Evolutionary conservation across 2,113 vertebrate genomes (phyloP), one percentile per base, ranked within the genome.

Genomic region (Alethe diademata): DNA sequence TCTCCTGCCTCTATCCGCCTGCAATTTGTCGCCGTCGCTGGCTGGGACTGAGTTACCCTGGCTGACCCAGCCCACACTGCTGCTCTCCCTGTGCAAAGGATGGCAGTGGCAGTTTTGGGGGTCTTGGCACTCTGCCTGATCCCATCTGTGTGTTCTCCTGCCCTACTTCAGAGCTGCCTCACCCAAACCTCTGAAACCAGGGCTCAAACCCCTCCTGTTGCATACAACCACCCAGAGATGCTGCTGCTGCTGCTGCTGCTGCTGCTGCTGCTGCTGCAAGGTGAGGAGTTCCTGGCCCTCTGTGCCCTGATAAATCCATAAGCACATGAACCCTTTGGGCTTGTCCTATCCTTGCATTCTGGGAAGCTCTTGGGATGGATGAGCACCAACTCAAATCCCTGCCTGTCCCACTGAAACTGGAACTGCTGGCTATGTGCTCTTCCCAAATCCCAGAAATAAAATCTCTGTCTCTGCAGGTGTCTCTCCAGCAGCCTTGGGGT

Each of bases 241-340:
- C 5, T 78, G 48, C 38, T 42, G 19, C 42, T 69, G 43, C 43
- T 45, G 43, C 43, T 45, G 43, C 42, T 42, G 42, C 42, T 43
- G 40, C 40, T 58, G 36, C 5, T 78, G 48, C 38, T 42, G 70
- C 31, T 61, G 48, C 38, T 40, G 17, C 42, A 36, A 61, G 33
- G 43, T 19, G 67, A 28, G 42, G 25, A 29, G 33, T 10, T 79
- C 8, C 48, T 75, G 48, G 35, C 31, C 12, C 10, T 85, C 29
- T 47, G 35, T 29, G 29, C 26, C 29, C 4, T 1, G 29, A 51
- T 3, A 15, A 0, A 0, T 61, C 70, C 42, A 45, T 40, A 74
- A 60, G 7, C 17, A 40, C 6, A 1, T 10, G 9, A 73, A 35
- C 7, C 9, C 11, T 40, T 72, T 56, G 40, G 9, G 16, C 23